Conservation (phyloP, 35 echinoderm and acorn worm genomes). For the Stichopus chloronotus region DNA sequence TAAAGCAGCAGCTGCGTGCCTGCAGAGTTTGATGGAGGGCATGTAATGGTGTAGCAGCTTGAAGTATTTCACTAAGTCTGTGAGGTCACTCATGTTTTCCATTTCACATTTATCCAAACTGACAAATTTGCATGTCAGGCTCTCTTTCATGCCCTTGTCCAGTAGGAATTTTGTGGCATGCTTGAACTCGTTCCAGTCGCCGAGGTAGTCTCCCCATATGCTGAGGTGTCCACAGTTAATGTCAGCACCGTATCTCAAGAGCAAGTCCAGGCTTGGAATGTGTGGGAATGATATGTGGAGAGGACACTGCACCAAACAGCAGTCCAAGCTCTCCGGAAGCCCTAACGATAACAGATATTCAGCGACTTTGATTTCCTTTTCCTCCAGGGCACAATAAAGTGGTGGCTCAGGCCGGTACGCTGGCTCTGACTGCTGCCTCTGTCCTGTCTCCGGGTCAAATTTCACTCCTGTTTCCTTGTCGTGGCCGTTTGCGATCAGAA, state of each 20-base stretch:
- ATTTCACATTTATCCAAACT: slow-evolving; percentile 32
- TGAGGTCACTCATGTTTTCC: background rate
- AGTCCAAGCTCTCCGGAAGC: background rate
- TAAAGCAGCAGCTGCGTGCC: slow-evolving; percentile 11
- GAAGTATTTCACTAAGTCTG: slow-evolving; percentile 17
- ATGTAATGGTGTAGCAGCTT: slow-evolving; percentile 37
- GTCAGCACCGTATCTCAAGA: slow-evolving; percentile 41
- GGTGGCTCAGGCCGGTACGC: slow-evolving; percentile 27
- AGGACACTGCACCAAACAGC: slow-evolving; percentile 33
- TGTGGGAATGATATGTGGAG: slow-evolving; percentile 55
- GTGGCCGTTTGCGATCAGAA: slow-evolving; percentile 33
- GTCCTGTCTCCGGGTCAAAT: background rate
- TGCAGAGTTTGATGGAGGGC: slow-evolving; percentile 25
- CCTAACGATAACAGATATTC: slow-evolving; percentile 28
- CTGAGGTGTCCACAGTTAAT: slow-evolving; percentile 48
- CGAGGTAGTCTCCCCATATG: slow-evolving; percentile 16
- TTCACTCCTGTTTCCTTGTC: slow-evolving; percentile 36
- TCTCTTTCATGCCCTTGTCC: slow-evolving; percentile 30
- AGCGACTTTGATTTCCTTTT: slow-evolving; percentile 14
- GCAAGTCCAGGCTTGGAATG: slow-evolving; percentile 29
- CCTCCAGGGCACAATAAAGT: slow-evolving; percentile 27
- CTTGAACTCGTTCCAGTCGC: slow-evolving; percentile 31
- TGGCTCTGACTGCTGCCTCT: background rate
- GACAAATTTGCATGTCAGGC: slow-evolving; percentile 33
- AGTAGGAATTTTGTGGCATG: slow-evolving; percentile 41